Evolutionary conservation across 37 sponge, comb jelly and placozoan species (phyloP).

Genomic region (Ephydatia muelleri): DNA sequence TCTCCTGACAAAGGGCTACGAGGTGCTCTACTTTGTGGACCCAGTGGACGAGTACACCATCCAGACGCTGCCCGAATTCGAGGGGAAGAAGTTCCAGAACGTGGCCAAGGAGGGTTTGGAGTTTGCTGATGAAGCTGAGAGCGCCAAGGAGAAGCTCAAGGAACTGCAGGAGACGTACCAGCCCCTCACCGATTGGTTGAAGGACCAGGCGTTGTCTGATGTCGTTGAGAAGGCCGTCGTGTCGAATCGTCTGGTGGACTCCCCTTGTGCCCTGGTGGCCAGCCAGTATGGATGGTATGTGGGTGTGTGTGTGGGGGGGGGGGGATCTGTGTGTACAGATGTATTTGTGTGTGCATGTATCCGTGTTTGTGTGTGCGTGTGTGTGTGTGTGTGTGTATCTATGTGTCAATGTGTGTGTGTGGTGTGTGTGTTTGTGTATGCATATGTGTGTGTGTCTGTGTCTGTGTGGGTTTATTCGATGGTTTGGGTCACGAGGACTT

Average conservation of each 20-base stretch:
- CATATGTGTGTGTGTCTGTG: background rate
- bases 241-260: constrained; percentile 89
- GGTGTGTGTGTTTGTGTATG: background rate
- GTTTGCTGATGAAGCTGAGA: constrained; percentile 81
- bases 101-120: constrained; percentile 97
- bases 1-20: constrained; percentile 91
- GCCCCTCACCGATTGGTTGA: constrained; percentile 90
- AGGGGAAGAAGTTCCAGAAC: constrained; percentile 88
- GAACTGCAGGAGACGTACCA: constrained; percentile 76
- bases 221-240: constrained; percentile 93
- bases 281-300: constrained; percentile 91
- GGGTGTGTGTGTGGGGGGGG: background rate
- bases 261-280: constrained; percentile 98
- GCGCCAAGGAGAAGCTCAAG: constrained; percentile 84
- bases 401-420: background rate
- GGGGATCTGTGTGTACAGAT: background rate
- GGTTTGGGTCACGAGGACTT: background rate
- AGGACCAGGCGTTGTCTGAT: constrained; percentile 83
- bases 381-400: background rate
- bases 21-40: constrained; percentile 92
- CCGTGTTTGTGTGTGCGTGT: background rate
- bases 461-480: background rate
- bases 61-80: constrained; percentile 91
- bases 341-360: background rate
- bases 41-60: constrained; percentile 95